phyloP scores from a whole-genome alignment of 2,888 invertebrate genomes.

The Oasisia sp. region DNA sequence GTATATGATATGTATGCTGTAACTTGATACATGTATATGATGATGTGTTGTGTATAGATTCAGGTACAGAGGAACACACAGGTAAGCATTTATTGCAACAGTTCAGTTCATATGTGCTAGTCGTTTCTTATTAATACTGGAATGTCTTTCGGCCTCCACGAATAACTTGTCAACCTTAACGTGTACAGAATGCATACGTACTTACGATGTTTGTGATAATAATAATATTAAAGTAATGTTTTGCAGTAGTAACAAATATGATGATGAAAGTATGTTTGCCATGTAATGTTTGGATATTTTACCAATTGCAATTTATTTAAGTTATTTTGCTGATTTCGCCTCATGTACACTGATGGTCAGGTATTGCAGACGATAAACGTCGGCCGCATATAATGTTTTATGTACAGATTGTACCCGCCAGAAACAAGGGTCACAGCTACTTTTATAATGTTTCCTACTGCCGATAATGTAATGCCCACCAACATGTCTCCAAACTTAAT shows the following conservation, averaged over 20 bases:
- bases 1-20: slow-evolving; percentile 17
- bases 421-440: slow-evolving; percentile 17
- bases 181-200: slow-evolving; percentile 13
- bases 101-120: slow-evolving; percentile 13
- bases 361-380: slow-evolving; percentile 1
- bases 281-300: slow-evolving; percentile 17
- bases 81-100: slow-evolving; percentile 17
- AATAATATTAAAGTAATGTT: not conserved
- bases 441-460: slow-evolving; percentile 17
- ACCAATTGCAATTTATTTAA: slow-evolving; percentile 17
- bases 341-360: slow-evolving; percentile 12
- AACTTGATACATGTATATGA: slow-evolving; percentile 13
- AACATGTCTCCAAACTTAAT: slow-evolving; percentile 13
- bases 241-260: slow-evolving; percentile 17
- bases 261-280: slow-evolving; percentile 7
- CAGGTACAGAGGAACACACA: slow-evolving; percentile 17
- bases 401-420: slow-evolving; percentile 9
- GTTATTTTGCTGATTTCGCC: not conserved
- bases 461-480: slow-evolving; percentile 9
- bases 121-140: slow-evolving; percentile 17
- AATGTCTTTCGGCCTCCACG: not conserved
- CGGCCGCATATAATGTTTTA: slow-evolving; percentile 5
- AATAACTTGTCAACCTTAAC: slow-evolving; percentile 3
- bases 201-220: slow-evolving; percentile 6
- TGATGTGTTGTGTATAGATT: slow-evolving; percentile 13